Conservation (phyloP, 1,140 invertebrate species). For the Musca vetustissima region DNA sequence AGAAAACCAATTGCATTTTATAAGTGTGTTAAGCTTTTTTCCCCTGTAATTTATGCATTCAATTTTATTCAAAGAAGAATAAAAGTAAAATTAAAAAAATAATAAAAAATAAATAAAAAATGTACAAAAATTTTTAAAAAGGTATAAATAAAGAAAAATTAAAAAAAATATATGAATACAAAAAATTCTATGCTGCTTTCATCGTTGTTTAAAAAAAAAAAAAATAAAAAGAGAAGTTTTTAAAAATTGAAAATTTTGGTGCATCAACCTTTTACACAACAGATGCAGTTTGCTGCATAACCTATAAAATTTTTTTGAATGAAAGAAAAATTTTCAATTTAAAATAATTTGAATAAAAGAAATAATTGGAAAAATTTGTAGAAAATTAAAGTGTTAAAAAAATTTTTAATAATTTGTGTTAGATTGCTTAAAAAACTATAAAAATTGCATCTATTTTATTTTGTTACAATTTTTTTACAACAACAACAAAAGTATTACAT, state of each 20-base stretch:
- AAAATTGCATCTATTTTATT: too few species aligned
- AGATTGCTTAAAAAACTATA: too few species aligned
- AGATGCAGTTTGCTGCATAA: slow-evolving; percentile 8
- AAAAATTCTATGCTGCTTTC: slow-evolving; percentile 17
- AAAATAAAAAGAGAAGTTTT: too few species aligned
- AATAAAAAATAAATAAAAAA: not conserved
- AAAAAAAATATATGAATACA: not conserved
- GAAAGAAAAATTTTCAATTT: too few species aligned
- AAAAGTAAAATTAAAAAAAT: not conserved
- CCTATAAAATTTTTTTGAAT: not conserved
- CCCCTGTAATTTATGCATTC: slow-evolving; percentile 1
- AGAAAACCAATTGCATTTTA: slow-evolving; percentile 15
- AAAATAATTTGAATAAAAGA: too few species aligned
- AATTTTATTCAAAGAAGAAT: not conserved
- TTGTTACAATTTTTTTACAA: too few species aligned
- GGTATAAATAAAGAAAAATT: not conserved
- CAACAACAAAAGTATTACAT: too few species aligned
- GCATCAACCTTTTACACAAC: slow-evolving; percentile 16
- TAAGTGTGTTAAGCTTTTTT: not conserved
- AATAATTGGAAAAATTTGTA: too few species aligned
- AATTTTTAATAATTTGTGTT: too few species aligned
- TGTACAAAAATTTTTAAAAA: not conserved
- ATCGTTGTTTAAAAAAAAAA: too few species aligned
- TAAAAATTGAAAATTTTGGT: not conserved
- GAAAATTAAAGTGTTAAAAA: too few species aligned